Base-by-base conservation (phyloP, 2,113 vertebrate genomes). In the Myrmophylax atrothorax region DNA sequence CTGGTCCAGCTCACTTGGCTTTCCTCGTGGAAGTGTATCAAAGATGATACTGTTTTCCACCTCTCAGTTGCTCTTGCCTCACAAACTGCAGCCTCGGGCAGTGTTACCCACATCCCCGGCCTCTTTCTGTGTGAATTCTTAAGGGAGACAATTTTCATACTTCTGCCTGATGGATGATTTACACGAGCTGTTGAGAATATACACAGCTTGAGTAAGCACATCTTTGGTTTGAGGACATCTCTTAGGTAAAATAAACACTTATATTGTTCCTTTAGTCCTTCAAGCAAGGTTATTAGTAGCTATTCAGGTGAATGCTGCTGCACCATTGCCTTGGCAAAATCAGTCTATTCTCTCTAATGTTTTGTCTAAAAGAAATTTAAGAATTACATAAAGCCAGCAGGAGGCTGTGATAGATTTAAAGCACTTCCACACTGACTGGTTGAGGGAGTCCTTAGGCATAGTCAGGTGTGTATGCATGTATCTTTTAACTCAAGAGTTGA, bases 81-180 rank as follows among this genome's bases (percentile, higher is more conserved):
- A 55, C 91, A 90, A 60, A 44, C 93, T 67, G 75, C 91, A 80
- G 85, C 93, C 86, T 78, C 2, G 9, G 87, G 91, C 78, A 14
- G 67, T 13, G 40, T 73, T 94, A 49, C 53, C 72, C 78, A 33
- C 81, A 47, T 47, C 78, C 68, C 69, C 46, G 19, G 56, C 81
- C 76, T 83, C 73, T 62, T 53, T 31, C 84, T 28, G 19, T 28
- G 59, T n/a, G 53, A 69, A 44, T 87, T 81, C 94, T 93, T 59
- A 14, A 69, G 93, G 92, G 85, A 94, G 88, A 87, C 79, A 13
- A 60, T 96, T 94, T 90, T 92, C 89, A 59, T 85, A 19, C 82
- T 89, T 56, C 66, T 90, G 83, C 59, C 93, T 96, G 94, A 83
- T 89, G 89, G 92, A 67, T 96, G 92, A 59, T 77, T 96, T 93